These are phyloP conservation scores for Chloroceryle amazona DNA, from an alignment of 2,797 vertebrate genomes.

Conservation along the genomic window DNA sequence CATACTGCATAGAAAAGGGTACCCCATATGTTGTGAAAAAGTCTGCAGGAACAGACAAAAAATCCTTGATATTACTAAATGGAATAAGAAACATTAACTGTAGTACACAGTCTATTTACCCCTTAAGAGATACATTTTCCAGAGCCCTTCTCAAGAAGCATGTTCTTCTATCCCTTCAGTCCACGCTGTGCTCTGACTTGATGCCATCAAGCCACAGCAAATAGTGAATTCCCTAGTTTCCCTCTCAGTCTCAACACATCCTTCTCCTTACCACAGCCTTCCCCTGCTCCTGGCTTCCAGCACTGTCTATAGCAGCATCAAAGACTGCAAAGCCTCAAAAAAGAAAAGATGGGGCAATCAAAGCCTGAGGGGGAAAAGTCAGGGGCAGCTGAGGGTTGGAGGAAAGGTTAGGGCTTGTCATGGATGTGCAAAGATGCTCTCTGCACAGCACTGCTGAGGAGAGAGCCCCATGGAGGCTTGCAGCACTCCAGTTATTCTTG, in stretches of 20 bases:
- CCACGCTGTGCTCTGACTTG: not conserved
- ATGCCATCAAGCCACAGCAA: not conserved
- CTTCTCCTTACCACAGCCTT: not conserved
- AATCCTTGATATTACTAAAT: not conserved
- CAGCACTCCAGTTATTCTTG: not conserved
- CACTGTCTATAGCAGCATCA: not conserved
- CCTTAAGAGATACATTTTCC: not conserved
- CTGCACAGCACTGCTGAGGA: not conserved
- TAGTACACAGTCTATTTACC: not conserved
- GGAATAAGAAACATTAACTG: not conserved
- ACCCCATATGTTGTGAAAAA: not conserved
- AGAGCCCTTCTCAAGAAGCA: not conserved
- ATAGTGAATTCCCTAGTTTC: not conserved
- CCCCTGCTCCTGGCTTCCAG: not conserved
- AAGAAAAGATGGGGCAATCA: not conserved
- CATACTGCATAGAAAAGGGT: not conserved
- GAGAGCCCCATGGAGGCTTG: not conserved
- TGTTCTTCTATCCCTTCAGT: not conserved
- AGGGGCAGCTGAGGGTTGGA: not conserved
- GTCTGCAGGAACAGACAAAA: not conserved
- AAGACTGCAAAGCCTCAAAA: constrained; percentile 20
- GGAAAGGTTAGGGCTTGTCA: constrained; percentile 12
- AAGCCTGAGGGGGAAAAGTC: constrained; percentile 13
- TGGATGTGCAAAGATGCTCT: not conserved
- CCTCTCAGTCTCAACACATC: not conserved